Evolutionary conservation across 2,888 invertebrate genomes (phyloP).

Genomic region (Gortyna flavago): DNA sequence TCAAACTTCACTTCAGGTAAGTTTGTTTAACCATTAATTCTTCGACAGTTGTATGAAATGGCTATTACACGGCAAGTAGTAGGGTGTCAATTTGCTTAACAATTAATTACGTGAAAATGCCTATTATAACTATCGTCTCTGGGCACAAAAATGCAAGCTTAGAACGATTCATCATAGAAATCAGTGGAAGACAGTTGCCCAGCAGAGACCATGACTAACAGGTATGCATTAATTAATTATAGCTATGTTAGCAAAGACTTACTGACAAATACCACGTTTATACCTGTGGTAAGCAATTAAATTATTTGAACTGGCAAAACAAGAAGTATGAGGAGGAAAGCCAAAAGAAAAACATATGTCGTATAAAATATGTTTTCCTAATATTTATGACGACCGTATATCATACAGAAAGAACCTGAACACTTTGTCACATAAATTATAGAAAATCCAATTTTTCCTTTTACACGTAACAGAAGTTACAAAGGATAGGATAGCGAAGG

Average conservation of each 20-base stretch:
- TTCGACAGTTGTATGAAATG: background rate
- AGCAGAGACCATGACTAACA: background rate
- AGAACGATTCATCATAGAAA: background rate
- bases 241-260: background rate
- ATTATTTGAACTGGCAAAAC: background rate
- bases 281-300: background rate
- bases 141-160: background rate
- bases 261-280: background rate
- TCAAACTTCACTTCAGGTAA: too few species aligned
- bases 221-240: background rate
- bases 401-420: constrained; percentile 52
- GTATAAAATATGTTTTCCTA: constrained; percentile 41
- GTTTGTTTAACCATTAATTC: too few species aligned
- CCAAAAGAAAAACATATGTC: constrained; percentile 34
- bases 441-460: constrained; percentile 53
- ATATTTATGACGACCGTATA: constrained; percentile 39
- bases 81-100: background rate
- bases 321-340: constrained; percentile 1
- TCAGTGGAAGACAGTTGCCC: background rate
- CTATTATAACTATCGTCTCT: background rate
- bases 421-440: constrained; percentile 62
- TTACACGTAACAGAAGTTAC: constrained; percentile 29
- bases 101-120: background rate
- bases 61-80: background rate
- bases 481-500: constrained; percentile 24